A percentile compares a stretch with the other conserved stretches of the same genome.
Conservation (phyloP, 2,797 vertebrate genomes). For the Psittacula echo region DNA sequence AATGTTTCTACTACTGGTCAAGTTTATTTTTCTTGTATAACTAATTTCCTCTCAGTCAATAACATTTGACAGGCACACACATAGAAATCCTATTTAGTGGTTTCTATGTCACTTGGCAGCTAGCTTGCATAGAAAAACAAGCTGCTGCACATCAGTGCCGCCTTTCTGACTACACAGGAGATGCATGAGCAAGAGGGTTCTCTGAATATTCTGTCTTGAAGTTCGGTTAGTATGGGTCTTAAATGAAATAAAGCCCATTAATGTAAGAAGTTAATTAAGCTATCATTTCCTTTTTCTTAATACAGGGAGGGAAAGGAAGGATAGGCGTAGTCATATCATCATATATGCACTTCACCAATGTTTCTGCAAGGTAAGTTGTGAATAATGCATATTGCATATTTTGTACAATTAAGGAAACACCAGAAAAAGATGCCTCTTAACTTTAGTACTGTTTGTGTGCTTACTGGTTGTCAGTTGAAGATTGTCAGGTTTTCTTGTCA, state of each 20-base stretch:
- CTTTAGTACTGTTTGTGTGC: neutral
- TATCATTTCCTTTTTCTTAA: neutral
- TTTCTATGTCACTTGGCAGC: neutral
- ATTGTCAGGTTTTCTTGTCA: neutral
- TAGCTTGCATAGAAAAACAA: neutral
- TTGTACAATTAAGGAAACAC: neutral
- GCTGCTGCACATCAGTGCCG: neutral
- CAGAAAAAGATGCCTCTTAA: neutral
- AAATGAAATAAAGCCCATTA: neutral
- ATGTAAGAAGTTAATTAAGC: neutral
- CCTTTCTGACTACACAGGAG: neutral
- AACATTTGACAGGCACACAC: neutral
- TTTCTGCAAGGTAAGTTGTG: slow-evolving; percentile 90
- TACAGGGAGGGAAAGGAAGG: slow-evolving; percentile 92
- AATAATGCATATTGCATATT: neutral
- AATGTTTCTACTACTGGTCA: neutral
- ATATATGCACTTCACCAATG: slow-evolving; percentile 93
- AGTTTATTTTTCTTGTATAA: neutral
- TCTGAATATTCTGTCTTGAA: neutral
- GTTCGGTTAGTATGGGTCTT: neutral
- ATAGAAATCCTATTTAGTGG: neutral
- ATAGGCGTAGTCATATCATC: slow-evolving; percentile 95
- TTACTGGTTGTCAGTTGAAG: neutral
- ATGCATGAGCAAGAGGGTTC: neutral
- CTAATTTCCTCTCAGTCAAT: neutral